Conservation (phyloP, 2,113 vertebrate genomes). For the Leiothrix lutea region DNA sequence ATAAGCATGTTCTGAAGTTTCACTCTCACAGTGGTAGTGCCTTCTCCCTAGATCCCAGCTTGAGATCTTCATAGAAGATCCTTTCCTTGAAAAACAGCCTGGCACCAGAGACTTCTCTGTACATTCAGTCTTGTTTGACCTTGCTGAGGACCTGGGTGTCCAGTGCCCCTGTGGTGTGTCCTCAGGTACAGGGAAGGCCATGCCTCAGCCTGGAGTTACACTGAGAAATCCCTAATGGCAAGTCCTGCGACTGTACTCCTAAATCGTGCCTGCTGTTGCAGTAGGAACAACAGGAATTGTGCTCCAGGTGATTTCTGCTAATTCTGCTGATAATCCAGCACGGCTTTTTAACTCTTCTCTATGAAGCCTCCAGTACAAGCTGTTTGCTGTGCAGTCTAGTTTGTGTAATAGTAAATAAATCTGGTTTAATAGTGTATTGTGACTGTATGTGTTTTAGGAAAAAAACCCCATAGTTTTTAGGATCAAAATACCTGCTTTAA, state of each 20-base stretch:
- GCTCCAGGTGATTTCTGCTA: not conserved
- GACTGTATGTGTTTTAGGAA: not conserved
- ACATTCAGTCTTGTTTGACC: not conserved
- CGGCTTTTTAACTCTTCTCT: not conserved
- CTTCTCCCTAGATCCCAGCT: not conserved
- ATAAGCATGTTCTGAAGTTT: not conserved
- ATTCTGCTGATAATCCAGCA: not conserved
- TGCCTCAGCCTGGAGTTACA: not conserved
- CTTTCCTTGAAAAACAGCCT: not conserved
- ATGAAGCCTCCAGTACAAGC: not conserved
- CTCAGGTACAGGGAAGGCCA: not conserved
- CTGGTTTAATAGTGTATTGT: not conserved
- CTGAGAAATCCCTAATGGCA: not conserved
- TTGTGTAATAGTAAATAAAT: not conserved
- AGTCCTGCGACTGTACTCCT: not conserved
- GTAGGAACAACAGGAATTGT: not conserved
- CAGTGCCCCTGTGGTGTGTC: not conserved
- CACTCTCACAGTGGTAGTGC: not conserved
- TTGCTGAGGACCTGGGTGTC: not conserved
- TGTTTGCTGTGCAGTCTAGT: not conserved
- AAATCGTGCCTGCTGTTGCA: not conserved
- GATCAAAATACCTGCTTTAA: not conserved
- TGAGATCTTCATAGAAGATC: not conserved
- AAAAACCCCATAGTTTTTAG: not conserved
- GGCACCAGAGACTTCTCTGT: not conserved